A percentile compares a stretch with the other conserved stretches of the same genome.
phyloP scores from a whole-genome alignment of 2,113 vertebrate genomes.

The Gymnorhina tibicen region DNA sequence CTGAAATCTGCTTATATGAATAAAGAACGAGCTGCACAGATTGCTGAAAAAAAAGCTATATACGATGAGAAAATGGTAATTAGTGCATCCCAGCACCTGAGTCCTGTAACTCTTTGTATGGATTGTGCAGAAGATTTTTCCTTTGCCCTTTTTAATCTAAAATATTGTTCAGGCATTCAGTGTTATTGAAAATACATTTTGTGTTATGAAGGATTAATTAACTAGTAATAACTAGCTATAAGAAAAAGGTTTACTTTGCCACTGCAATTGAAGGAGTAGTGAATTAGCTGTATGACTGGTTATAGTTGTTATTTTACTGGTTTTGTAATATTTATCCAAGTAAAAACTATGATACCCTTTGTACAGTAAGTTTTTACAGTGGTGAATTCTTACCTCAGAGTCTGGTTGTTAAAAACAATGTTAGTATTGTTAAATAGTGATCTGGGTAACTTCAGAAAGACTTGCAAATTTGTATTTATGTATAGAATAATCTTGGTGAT shows the following conservation, averaged over 20 bases:
- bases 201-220: neutral
- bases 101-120: neutral
- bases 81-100: neutral
- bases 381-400: neutral
- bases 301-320: neutral
- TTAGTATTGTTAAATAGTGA: neutral
- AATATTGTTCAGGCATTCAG: neutral
- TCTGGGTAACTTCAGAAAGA: neutral
- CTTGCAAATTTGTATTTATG: neutral
- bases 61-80: conserved; percentile 83
- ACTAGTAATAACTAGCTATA: neutral
- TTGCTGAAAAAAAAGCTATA: conserved; percentile 84
- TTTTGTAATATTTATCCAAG: neutral
- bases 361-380: neutral
- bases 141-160: neutral
- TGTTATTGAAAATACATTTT: neutral
- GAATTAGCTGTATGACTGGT: neutral
- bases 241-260: neutral
- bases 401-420: neutral
- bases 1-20: conserved; percentile 86
- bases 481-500: rapidly evolving
- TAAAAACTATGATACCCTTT: neutral
- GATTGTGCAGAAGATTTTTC: neutral
- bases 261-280: neutral
- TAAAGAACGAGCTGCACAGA: conserved; percentile 87